phyloP scores from a whole-genome alignment of 2,888 invertebrate genomes.

The Tetropium fuscum region DNA sequence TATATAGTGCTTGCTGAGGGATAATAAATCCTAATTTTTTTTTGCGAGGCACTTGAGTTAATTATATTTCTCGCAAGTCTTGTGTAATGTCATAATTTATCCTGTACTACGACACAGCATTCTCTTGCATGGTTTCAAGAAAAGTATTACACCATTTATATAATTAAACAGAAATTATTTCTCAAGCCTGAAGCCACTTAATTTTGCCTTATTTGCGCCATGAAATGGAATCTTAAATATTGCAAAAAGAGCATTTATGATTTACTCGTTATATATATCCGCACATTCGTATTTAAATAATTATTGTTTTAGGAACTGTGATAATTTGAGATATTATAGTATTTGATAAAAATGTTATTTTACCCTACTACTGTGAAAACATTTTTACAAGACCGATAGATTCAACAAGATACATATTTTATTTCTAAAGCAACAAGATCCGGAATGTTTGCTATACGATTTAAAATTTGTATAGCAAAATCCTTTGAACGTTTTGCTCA shows the following conservation, averaged over 20 bases:
- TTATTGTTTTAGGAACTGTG: too few relatives aligned
- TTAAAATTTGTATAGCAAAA: too few relatives aligned
- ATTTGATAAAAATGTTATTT: too few relatives aligned
- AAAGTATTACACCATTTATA: conserved; percentile 11
- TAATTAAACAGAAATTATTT: conserved; percentile 14
- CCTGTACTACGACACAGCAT: background rate
- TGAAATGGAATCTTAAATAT: background rate
- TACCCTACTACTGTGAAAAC: too few relatives aligned
- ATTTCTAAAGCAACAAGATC: too few relatives aligned
- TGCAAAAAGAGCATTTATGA: conserved; percentile 3
- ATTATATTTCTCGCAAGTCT: background rate
- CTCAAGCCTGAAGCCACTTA: background rate
- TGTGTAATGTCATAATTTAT: conserved; percentile 3
- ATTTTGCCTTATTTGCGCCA: conserved; percentile 2
- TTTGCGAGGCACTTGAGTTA: background rate
- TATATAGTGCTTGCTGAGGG: background rate
- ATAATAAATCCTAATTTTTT: conserved; percentile 2
- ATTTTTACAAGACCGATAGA: too few relatives aligned
- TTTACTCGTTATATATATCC: too few relatives aligned
- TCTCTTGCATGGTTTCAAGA: conserved; percentile 7
- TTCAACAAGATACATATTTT: too few relatives aligned
- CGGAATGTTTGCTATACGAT: too few relatives aligned
- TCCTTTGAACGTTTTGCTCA: too few relatives aligned
- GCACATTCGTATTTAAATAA: too few relatives aligned
- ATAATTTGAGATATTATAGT: too few relatives aligned